Base-by-base conservation (phyloP, 2,113 vertebrate species). In the Nesoenas mayeri region DNA sequence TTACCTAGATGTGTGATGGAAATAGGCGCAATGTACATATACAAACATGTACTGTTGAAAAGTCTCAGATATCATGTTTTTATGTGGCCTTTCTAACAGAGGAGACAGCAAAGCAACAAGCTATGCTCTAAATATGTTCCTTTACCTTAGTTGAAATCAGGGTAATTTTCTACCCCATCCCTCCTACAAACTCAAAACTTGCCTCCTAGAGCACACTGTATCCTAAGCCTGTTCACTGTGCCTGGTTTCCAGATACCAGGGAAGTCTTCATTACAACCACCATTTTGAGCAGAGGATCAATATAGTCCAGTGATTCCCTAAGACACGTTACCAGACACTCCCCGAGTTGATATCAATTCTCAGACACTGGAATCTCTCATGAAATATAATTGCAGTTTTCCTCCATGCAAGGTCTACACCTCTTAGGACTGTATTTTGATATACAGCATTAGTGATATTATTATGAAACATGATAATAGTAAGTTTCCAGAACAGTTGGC, bases 381-480 rank as follows among this genome's bases (percentile, higher is more conserved):
- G 24, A 31, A 58, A 62, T 2, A 0, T 15, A 67, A 54, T 0
- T 36, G 47, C 38, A 64, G 38, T 6, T 79, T 11, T 6, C 11
- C 15, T 20, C 16, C 7, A 19, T 9, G 19, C 53, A 54, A 17
- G 14, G 29, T 15, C 64, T 40, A 10, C 22, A 29, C 25, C n/a
- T 29, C 42, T 53, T 13, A 15, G 32, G 20, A 15, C 38, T 44
- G 32, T 3, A 34, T 69, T 83, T 79, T 56, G 50, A 34, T 32
- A 24, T 17, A 32, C 9, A 65, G 54, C 14, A 53, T 28, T 69
- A 81, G 14, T 7, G 12, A 32, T 10, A 34, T n/a, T 77, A 13
- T 32, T 54, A 36, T 5, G 25, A 91, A 70, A 21, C n/a, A 77
- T 0, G 19, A 21, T 10, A 36, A 42, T 44, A 62, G 7, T 17